Base-by-base conservation (phyloP, 2,888 invertebrate genomes). In the Acholoe squamosa region DNA sequence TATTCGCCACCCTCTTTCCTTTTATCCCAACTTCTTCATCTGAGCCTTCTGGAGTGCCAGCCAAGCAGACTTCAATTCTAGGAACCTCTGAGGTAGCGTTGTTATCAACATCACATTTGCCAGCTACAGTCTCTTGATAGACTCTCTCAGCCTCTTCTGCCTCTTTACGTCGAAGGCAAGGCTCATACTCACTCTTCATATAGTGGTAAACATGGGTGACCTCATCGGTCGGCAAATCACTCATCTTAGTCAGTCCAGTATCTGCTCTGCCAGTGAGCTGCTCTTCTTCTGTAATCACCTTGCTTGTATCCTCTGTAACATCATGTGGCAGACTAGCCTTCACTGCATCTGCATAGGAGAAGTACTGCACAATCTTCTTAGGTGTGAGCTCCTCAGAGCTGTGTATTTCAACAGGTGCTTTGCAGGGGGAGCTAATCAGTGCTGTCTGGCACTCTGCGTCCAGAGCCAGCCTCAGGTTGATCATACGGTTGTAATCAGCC, bases 121-220 rank as follows among this genome's bases (percentile, higher is more conserved):
- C 43, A 19, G 43, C 22, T 19, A 16, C 52, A 12, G 84, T 34
- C 52, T 52, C 86, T 0, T 25, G 28, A 54, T 86, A 86, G 54
- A 86, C 28, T 14, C 16, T 28, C 54, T 86, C 86, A 5, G 25
- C 86, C 7, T 86, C 54, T 28, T 86, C 86, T 12, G 54, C 54
- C 25, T 86, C 54, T 28, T 54, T 12, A 19, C 56, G 25, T 28
- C 54, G 54, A 12, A 86, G 25, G 56, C 19, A 86, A 1, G 52
- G 86, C n/a, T 86, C 54, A 28, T 52, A 86, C 56, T 86, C 86
- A 0, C 12, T 56, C 86, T 86, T 86, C 86, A 86, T 86, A 54
- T 86, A 86, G 19, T 86, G 52, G 54, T 25, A 28, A 14, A 86
- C 54, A 54, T 86, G 56, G 14, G 86, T 86, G 12, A 25, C n/a